phyloP scores from a whole-genome alignment of 2,113 vertebrate species.

The Oophaga pumilio region DNA sequence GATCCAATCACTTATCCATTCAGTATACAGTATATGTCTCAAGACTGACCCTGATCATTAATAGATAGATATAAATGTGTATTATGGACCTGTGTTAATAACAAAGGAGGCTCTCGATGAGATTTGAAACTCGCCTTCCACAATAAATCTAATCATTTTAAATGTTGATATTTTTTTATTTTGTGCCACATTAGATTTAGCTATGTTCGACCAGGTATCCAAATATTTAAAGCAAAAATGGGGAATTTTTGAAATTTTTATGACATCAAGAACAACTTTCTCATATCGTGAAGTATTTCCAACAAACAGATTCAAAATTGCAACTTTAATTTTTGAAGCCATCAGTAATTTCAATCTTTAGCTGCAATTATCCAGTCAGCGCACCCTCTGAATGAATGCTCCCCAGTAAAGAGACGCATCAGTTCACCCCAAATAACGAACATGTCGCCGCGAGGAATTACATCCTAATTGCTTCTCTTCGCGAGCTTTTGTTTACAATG shows the following conservation, averaged over 20 bases:
- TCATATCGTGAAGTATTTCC: not conserved
- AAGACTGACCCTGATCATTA: too few species aligned
- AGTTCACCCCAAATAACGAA: conserved; percentile 46
- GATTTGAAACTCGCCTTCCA: not conserved
- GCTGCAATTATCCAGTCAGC: not conserved
- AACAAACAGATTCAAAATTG: not conserved
- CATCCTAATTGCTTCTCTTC: conserved; percentile 55
- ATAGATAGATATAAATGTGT: too few species aligned
- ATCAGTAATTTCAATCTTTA: not conserved
- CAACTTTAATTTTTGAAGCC: not conserved
- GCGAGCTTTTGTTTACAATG: conserved; percentile 49
- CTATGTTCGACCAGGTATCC: too few species aligned
- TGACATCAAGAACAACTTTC: too few species aligned
- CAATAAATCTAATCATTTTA: not conserved
- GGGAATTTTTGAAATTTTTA: too few species aligned
- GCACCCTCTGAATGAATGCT: conserved; percentile 10
- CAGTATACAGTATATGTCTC: too few species aligned
- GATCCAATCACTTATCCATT: too few species aligned
- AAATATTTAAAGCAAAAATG: too few species aligned
- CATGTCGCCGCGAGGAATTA: conserved; percentile 46
- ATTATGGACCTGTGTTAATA: too few species aligned
- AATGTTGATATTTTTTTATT: too few species aligned
- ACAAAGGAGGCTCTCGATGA: too few species aligned
- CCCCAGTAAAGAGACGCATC: conserved; percentile 7
- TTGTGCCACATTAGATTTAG: too few species aligned